These are phyloP conservation scores for Bombus affinis DNA, from an alignment of 1,140 invertebrate genomes.

Conservation along the genomic window DNA sequence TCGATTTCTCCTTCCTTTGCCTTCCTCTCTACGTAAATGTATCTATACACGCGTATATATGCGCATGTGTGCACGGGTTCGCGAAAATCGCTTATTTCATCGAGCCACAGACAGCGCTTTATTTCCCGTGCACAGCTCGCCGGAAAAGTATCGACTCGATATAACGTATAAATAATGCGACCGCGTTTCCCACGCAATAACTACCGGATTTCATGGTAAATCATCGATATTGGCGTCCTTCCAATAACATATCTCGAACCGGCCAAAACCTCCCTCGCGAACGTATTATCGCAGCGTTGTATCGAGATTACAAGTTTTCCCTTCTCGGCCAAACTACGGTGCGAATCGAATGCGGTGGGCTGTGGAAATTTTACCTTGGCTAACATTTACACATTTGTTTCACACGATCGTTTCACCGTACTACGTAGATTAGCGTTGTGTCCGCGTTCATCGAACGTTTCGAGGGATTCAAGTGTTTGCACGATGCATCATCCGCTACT, in stretches of 20 bases:
- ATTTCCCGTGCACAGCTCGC: conserved; percentile 38
- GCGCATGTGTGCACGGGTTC: neutral
- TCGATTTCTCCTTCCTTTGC: conserved; percentile 46
- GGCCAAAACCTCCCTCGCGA: conserved; percentile 10
- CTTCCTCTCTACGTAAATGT: neutral
- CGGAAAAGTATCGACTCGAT: conserved; percentile 51
- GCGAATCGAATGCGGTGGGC: neutral
- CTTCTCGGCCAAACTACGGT: too few relatives aligned
- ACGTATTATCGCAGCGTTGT: conserved; percentile 34
- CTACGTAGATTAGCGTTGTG: neutral
- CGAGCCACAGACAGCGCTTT: conserved; percentile 54
- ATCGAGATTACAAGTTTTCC: conserved; percentile 34
- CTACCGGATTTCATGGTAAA: conserved; percentile 71
- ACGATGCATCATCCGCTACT: neutral
- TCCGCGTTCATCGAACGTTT: neutral
- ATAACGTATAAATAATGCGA: conserved; percentile 74
- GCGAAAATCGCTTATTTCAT: conserved; percentile 65
- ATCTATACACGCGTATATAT: neutral
- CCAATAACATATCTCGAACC: conserved; percentile 62
- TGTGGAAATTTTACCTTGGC: neutral
- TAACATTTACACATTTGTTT: conserved; percentile 3
- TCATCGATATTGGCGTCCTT: conserved; percentile 74
- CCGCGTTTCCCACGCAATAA: conserved; percentile 72
- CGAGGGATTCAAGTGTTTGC: neutral
- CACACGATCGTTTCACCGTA: neutral